Base-by-base conservation (phyloP, 2,888 invertebrate genomes). In the Sipunculus nudus region DNA sequence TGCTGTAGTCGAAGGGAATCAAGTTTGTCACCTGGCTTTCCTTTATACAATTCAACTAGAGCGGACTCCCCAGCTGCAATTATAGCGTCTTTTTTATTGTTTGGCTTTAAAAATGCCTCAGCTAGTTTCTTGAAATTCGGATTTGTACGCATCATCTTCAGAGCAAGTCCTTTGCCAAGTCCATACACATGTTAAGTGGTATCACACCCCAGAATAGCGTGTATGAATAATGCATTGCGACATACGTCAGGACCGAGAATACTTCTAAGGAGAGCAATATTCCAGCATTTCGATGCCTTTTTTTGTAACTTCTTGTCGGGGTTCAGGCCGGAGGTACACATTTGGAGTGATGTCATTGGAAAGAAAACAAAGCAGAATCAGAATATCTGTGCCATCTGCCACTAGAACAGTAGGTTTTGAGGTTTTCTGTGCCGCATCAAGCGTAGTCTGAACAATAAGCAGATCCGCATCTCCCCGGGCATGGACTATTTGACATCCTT, bases 331-430 rank as follows among this genome's bases (percentile, higher is more conserved):
- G 8, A 46, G 26, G 23, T 46, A 46, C 8, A 46, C 5, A n/a
- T 23, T 21, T 46, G 23, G 16, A 3, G 16, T 28, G 8, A 8
- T n/a, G 25, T 46, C 21, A 26, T 8, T 41, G 41, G 25, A 46
- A 26, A 25, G n/a, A 16, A 32, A 56, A 28, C 50, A 53, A 32
- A 75, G 45, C 8, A 73, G 59, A n/a, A 72, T 59, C 2, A 75
- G 52, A 13, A 75, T 40, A 48, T 74, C 72, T 21, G 74, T 75
- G 41, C 75, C 73, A 46, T 73, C 74, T 13, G 70, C 75, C 26
- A 73, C 49, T 4, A 72, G 23, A 21, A 54, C 53, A 38, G 68
- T 46, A 5, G 46, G n/a, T 4, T 46, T 65, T 1, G 25, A 35
- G 6, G 16, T 25, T 35, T 19, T n/a, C 25, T 41, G 23, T 21